Conservation (phyloP, 2,888 invertebrate species). For the Tubulanus polymorphus region DNA sequence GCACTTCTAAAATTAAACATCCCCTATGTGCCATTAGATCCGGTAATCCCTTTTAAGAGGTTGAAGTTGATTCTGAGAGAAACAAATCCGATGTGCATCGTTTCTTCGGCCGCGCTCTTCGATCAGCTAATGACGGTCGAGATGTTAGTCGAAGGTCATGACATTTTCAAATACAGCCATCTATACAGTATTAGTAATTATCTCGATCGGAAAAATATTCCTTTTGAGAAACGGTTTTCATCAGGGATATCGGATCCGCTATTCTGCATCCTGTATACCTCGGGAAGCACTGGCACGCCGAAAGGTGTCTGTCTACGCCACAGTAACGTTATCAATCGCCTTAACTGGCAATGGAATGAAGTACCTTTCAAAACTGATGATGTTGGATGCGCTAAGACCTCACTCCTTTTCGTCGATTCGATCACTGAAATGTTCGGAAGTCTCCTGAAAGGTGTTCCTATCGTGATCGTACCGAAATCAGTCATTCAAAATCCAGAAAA, state of each 20-base stretch:
- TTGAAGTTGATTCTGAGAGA: conserved; percentile 17
- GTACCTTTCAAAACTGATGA: conserved; percentile 73
- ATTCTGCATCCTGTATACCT: conserved; percentile 68
- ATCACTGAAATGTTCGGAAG: conserved; percentile 85
- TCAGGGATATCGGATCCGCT: background rate
- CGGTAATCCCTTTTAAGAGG: conserved; percentile 15
- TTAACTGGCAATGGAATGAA: conserved; percentile 81
- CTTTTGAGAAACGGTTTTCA: too few species aligned
- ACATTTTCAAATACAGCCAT: too few species aligned
- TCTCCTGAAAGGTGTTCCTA: conserved; percentile 66
- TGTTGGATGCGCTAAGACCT: conserved; percentile 82
- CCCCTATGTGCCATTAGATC: conserved; percentile 23
- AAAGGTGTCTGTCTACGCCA: conserved; percentile 83
- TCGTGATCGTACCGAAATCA: conserved; percentile 71
- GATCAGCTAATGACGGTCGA: too few species aligned
- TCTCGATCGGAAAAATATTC: too few species aligned
- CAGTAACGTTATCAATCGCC: conserved; percentile 64
- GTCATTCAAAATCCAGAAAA: conserved; percentile 75
- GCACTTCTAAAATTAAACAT: conserved; percentile 18
- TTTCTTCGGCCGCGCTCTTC: background rate
- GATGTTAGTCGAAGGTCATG: too few species aligned
- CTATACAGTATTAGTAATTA: too few species aligned
- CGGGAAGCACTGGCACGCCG: conserved; percentile 81
- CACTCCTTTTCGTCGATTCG: conserved; percentile 86
- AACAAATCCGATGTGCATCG: background rate